Evolutionary conservation across 2,888 invertebrate genomes (phyloP), one percentile per base, ranked within the genome.

Genomic region (Clunio marinus): DNA sequence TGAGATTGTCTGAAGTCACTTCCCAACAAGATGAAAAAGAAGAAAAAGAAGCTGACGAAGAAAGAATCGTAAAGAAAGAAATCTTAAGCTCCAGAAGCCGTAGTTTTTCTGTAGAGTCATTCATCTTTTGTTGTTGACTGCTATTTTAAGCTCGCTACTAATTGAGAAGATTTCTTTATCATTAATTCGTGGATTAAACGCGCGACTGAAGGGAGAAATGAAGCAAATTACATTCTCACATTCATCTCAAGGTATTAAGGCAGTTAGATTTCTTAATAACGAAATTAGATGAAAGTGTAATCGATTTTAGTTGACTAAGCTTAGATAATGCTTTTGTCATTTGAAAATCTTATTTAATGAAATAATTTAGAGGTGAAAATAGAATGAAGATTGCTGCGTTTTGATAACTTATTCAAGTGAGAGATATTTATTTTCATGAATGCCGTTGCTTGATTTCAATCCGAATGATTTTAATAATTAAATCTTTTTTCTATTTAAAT

Each of bases 61-160:
- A 17, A 51, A 51, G 51, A 51, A 17, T 32, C 17, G 17, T 7
- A 13, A 22, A 51, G 51, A 46, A 65, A 25, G 28, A 65, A 45
- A 46, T 27, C 63, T 65, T 65, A 46, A 65, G 63, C 46, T 65
- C 45, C 63, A 65, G 63, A 65, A 65, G 63, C 63, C 24, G 46
- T 51, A 22, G 7, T 51, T 51, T 45, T 46, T 13, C 28, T 65
- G 46, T 65, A 46, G 27, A 65, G 41, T 65, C 63, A 65, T 65
- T 65, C 63, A 65, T 65, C 63, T 65, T 28, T 65, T 51, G 63
- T 65, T 65, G 63, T 28, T 46, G 62, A 62, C 63, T 45, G 63
- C 27, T 46, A 46, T 46, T 46, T 45, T 46, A 65, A 65, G 63
- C 63, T 25, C n/a, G 45, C 63, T 65, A 65, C 63, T 65, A 65